These are phyloP conservation scores for Arbacia lixula DNA, from an alignment of 53 echinoderm and acorn worm species.

Conservation along the genomic window DNA sequence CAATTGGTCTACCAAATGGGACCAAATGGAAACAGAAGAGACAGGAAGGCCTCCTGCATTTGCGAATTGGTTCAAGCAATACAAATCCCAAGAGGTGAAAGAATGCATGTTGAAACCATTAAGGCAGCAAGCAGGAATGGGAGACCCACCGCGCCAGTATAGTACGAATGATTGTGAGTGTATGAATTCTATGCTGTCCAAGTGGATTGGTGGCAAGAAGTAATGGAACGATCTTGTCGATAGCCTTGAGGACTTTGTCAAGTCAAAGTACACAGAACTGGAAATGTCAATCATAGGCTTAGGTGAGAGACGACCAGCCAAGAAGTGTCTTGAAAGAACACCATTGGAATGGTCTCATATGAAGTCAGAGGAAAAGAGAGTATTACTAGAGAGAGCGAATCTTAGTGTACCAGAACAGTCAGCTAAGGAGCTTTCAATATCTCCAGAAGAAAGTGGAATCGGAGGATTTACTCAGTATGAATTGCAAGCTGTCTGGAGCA, in stretches of 20 bases:
- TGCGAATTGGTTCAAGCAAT: constrained; percentile 14
- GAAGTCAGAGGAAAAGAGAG: neutral
- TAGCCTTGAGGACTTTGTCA: constrained; percentile 27
- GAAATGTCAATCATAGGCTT: constrained; percentile 27
- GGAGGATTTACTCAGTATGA: neutral
- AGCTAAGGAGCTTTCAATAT: neutral
- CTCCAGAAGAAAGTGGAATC: constrained; percentile 16
- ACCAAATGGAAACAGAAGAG: neutral
- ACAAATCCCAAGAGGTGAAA: constrained; percentile 20
- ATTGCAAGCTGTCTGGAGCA: neutral
- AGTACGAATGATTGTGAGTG: constrained; percentile 25
- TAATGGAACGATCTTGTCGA: constrained; percentile 19
- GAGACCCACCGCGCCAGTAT: constrained; percentile 14
- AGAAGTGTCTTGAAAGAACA: neutral
- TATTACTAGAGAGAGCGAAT: constrained; percentile 5
- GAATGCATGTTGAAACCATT: constrained; percentile 3
- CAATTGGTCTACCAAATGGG: constrained; percentile 9
- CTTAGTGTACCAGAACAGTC: neutral
- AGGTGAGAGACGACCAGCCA: neutral
- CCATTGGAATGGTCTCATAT: constrained; percentile 15
- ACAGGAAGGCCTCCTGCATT: constrained; percentile 4
- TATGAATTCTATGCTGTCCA: constrained; percentile 15
- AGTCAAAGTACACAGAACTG: constrained; percentile 34
- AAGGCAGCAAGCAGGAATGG: neutral
- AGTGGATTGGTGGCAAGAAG: constrained; percentile 38